A percentile compares a stretch with the other conserved stretches of the same genome.
Conservation (phyloP, 2,113 vertebrate genomes). For the Eudorcas thomsonii region DNA sequence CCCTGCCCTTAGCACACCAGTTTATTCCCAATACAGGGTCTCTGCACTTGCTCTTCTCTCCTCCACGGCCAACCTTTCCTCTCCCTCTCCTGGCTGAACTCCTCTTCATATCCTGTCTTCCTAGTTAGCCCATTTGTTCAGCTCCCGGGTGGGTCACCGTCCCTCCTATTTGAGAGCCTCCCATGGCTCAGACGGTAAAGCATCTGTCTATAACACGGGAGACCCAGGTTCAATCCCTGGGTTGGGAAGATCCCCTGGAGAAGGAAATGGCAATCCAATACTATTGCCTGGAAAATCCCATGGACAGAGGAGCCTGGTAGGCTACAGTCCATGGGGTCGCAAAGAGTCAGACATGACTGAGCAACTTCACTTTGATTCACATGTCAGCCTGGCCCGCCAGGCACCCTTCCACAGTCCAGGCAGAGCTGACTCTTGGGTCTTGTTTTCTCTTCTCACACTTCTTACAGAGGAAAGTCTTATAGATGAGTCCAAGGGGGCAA, state of each 20-base stretch:
- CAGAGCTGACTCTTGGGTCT: neutral
- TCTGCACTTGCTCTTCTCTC: neutral
- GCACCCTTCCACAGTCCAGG: neutral
- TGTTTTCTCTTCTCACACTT: neutral
- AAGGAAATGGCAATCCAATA: too few species aligned
- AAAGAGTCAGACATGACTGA: too few species aligned
- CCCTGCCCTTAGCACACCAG: neutral
- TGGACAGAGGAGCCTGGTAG: too few species aligned
- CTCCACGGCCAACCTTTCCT: neutral
- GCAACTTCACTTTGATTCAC: too few species aligned
- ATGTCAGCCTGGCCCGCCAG: neutral
- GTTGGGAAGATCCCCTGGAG: too few species aligned
- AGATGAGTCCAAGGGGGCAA: neutral
- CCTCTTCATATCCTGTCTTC: neutral
- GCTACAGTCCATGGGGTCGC: too few species aligned
- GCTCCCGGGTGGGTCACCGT: neutral
- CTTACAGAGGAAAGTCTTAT: neutral
- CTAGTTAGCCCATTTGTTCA: neutral
- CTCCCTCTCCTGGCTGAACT: neutral
- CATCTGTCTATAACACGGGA: too few species aligned
- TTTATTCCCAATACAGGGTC: neutral
- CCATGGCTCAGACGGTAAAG: too few species aligned
- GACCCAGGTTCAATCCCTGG: too few species aligned
- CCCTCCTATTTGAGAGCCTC: neutral
- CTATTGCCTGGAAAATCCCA: too few species aligned